Conservation (phyloP, 2,797 vertebrate genomes). For the Aldrovandia affinis region DNA sequence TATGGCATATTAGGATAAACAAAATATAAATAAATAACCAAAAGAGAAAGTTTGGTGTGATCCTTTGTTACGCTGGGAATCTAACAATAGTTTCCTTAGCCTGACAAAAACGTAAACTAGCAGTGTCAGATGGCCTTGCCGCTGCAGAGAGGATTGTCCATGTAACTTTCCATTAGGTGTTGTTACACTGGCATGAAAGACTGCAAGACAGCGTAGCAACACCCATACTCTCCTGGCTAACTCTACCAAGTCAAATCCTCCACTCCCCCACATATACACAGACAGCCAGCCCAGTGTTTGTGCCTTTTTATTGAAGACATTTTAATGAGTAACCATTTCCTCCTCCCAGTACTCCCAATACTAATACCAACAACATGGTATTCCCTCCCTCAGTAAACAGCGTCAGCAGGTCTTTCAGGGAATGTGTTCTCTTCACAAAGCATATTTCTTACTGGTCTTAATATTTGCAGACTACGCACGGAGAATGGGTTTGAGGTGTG, state of each 20-base stretch:
- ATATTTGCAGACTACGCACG: background rate
- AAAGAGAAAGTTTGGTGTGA: too few relatives aligned
- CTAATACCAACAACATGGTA: background rate
- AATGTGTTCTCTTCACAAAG: background rate
- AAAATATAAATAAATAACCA: too few relatives aligned
- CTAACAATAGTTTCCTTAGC: too few relatives aligned
- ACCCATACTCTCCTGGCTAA: background rate
- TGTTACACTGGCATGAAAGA: background rate
- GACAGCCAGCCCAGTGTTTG: too few relatives aligned
- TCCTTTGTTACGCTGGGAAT: too few relatives aligned
- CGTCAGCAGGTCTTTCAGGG: background rate
- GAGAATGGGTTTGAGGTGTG: background rate
- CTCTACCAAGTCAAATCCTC: background rate
- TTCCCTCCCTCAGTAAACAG: background rate
- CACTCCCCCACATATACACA: background rate
- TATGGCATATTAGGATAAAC: too few relatives aligned
- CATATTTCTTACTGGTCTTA: background rate
- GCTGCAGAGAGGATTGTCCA: slow-evolving; percentile 7
- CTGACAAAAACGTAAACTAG: too few relatives aligned
- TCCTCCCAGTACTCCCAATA: background rate
- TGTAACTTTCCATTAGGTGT: slow-evolving; percentile 11
- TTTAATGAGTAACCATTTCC: background rate
- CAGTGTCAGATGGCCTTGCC: slow-evolving; percentile 19
- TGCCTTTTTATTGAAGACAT: too few relatives aligned
- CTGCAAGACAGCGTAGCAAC: background rate